Percentiles rank a stretch among this genome's conserved stretches.
These are phyloP conservation scores for Drosophila suzukii DNA, from an alignment of 1,140 invertebrate species.

Conservation along the genomic window DNA sequence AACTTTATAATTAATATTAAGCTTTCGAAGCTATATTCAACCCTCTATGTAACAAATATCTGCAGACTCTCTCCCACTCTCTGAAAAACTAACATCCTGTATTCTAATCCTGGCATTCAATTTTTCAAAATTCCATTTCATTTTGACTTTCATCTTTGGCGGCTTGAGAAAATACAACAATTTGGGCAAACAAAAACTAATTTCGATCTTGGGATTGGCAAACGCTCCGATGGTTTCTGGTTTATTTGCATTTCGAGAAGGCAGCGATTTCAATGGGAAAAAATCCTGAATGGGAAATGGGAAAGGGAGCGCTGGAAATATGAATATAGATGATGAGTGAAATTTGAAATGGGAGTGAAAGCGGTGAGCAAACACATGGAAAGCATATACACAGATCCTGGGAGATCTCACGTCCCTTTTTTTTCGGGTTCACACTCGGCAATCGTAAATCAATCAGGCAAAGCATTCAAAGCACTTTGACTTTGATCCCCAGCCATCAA, in stretches of 20 bases:
- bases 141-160: constrained; percentile 62
- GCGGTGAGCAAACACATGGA: constrained; percentile 24
- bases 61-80: background rate
- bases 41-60: too few relatives aligned
- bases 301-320: constrained; percentile 19
- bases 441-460: constrained; percentile 69
- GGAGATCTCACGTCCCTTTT: constrained; percentile 2
- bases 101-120: constrained; percentile 3
- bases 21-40: background rate
- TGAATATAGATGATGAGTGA: constrained; percentile 66
- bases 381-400: constrained; percentile 10
- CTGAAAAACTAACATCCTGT: constrained; percentile 53
- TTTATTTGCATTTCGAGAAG: constrained; percentile 64
- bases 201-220: constrained; percentile 34
- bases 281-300: constrained; percentile 4
- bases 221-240: constrained; percentile 10
- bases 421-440: constrained; percentile 12
- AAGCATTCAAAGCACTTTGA: constrained; percentile 43
- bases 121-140: background rate
- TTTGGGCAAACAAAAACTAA: constrained; percentile 59
- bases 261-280: constrained; percentile 74
- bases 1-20: background rate
- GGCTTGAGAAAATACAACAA: constrained; percentile 71
- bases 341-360: constrained; percentile 65
- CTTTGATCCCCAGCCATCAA: constrained; percentile 28